Evolutionary conservation across 2,888 invertebrate genomes (phyloP).

Genomic region (Frankliniella intonsa): DNA sequence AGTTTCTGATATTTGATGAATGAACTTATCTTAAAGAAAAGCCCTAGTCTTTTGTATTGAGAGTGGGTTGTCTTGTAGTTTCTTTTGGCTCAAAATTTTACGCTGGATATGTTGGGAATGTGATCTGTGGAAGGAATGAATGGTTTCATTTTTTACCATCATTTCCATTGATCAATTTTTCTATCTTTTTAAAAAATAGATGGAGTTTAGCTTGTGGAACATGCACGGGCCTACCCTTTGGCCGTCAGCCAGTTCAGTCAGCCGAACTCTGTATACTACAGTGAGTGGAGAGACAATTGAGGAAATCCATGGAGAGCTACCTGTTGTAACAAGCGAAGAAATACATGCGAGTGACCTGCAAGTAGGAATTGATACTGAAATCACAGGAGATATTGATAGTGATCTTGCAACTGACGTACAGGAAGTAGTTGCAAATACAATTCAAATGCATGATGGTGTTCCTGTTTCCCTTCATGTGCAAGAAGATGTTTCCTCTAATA

Average conservation of each 20-base stretch:
- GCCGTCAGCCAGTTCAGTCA: constrained; percentile 1
- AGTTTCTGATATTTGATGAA: too few species aligned
- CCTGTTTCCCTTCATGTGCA: background rate
- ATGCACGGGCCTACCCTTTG: background rate
- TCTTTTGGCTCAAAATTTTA: too few species aligned
- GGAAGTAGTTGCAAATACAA: background rate
- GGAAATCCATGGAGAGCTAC: constrained; percentile 3
- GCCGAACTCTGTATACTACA: background rate
- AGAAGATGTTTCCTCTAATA: background rate
- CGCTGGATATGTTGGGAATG: too few species aligned
- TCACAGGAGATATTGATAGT: background rate
- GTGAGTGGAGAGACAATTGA: constrained; percentile 2
- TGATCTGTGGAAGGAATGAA: too few species aligned
- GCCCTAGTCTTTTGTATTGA: too few species aligned
- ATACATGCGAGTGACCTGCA: constrained; percentile 6
- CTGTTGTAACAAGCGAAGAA: background rate
- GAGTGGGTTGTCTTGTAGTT: too few species aligned
- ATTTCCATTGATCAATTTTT: background rate
- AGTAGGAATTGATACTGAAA: constrained; percentile 3
- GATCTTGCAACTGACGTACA: background rate
- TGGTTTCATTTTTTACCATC: too few species aligned
- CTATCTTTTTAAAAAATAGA: background rate
- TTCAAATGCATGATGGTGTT: background rate
- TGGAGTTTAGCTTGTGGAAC: constrained; percentile 32
- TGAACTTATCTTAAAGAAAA: too few species aligned